Evolutionary conservation across 1,140 invertebrate species (phyloP).

Genomic region (Oryzaephilus surinamensis): DNA sequence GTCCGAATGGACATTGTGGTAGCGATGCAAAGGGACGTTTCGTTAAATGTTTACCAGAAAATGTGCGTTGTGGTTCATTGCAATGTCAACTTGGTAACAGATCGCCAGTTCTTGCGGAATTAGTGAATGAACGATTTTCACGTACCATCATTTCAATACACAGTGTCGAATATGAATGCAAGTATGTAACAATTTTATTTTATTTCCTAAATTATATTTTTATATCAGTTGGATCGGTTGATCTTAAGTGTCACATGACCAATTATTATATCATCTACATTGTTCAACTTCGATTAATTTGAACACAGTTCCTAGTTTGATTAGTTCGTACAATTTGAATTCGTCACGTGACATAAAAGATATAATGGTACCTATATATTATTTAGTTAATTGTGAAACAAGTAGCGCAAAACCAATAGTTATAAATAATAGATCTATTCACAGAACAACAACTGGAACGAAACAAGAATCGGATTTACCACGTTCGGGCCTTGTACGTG

Average conservation of each 20-base stretch:
- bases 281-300: too few relatives aligned
- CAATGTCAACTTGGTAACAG: constrained; percentile 83
- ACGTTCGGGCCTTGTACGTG: constrained; percentile 69
- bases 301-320: too few relatives aligned
- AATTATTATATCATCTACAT: too few relatives aligned
- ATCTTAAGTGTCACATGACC: too few relatives aligned
- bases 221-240: neutral
- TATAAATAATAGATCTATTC: constrained; percentile 23
- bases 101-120: constrained; percentile 61
- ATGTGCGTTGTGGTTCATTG: constrained; percentile 78
- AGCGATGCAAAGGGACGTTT: constrained; percentile 60
- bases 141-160: constrained; percentile 79
- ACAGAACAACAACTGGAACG: constrained; percentile 58
- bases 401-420: constrained; percentile 6
- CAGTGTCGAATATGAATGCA: constrained; percentile 81
- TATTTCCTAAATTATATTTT: neutral
- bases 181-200: constrained; percentile 50
- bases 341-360: too few relatives aligned
- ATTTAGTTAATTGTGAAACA: neutral
- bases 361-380: too few relatives aligned
- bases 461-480: constrained; percentile 45
- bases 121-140: constrained; percentile 72
- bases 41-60: constrained; percentile 78
- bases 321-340: too few relatives aligned
- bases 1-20: constrained; percentile 88